Evolutionary conservation across 2,113 vertebrate genomes (phyloP).

Genomic region (Oxyura jamaicensis): DNA sequence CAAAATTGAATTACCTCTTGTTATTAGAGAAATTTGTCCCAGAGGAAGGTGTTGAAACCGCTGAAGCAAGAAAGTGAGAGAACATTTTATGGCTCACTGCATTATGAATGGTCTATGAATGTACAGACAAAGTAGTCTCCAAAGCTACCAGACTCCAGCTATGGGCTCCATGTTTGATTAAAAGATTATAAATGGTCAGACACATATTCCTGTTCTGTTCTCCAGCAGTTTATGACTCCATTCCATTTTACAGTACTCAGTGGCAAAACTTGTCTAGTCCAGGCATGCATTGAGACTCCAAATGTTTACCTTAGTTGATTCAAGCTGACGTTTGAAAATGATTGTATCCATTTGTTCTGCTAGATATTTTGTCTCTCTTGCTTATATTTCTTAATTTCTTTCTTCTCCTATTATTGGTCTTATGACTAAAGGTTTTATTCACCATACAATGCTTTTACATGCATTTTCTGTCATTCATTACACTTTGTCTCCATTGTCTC

Average conservation of each 20-base stretch:
- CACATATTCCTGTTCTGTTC: slow-evolving; percentile 70
- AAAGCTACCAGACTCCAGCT: slow-evolving; percentile 33
- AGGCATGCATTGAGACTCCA: slow-evolving; percentile 35
- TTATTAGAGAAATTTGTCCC: slow-evolving; percentile 78
- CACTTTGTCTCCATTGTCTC: slow-evolving; percentile 37
- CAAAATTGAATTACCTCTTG: slow-evolving; percentile 78
- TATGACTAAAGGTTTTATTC: slow-evolving; percentile 75
- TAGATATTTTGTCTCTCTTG: slow-evolving; percentile 55
- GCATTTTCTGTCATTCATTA: slow-evolving; percentile 40
- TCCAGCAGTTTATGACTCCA: slow-evolving; percentile 64
- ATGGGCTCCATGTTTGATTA: slow-evolving; percentile 69
- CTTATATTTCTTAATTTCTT: slow-evolving; percentile 67
- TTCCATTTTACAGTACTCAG: slow-evolving; percentile 55
- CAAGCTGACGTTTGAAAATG: slow-evolving; percentile 56
- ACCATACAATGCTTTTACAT: slow-evolving; percentile 42
- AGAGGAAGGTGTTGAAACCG: slow-evolving; percentile 65
- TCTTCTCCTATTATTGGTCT: slow-evolving; percentile 68
- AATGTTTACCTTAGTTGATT: slow-evolving; percentile 73
- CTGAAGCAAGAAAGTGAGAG: slow-evolving; percentile 75
- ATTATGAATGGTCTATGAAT: slow-evolving; percentile 31
- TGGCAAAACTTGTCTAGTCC: slow-evolving; percentile 50
- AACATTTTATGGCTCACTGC: slow-evolving; percentile 69
- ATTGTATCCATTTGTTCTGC: slow-evolving; percentile 68
- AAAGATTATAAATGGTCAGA: slow-evolving; percentile 69
- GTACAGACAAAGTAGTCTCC: slow-evolving; percentile 52